Base-by-base conservation (phyloP, 2,797 vertebrate genomes). In the Lemur catta region DNA sequence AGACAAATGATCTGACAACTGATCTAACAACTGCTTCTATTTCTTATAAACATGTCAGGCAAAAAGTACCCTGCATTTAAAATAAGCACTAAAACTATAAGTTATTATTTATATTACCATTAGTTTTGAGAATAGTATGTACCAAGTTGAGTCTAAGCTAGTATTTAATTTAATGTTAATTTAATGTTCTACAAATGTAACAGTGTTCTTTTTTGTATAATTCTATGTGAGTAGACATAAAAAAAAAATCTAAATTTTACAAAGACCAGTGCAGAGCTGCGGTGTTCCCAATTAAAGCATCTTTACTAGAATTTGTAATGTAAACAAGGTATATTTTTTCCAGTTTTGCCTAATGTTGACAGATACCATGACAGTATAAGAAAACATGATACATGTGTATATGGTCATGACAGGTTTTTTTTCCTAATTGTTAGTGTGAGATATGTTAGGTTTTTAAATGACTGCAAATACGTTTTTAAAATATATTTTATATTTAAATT, bases 61-160 rank as follows among this genome's bases (percentile, higher is more conserved):
- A 67, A 84, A 90, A 96, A 74, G n/a, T 86, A 41, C 55, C n/a
- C 33, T 85, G 13, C 41, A 35, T 82, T 91, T 94, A 91, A 93
- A 67, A 87, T 91, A 89, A 93, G 24, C 61, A 81, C 30, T 88
- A 71, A 75, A 93, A 89, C 50, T 38, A n/a, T 81, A 88, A 61
- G 84, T 6, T 93, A 69, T 76, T 69, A 67, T 94, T 94, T 85
- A 17, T 12, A 78, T 63, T 90, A 41, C 50, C 13, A 72, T 96
- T 89, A 24, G 4, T 91, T 94, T 74, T 95, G 33, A 84, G 84
- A 89, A 48, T 41, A 46, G 52, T 71, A 26, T 82, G 2, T 69
- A 89, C 28, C 59, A 85, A 81, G 59, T 41, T 94, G 63, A 18
- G 63, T 65, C 63, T 65, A 65, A 65, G 63, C 63, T 65, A 33